Evolutionary conservation across 2,888 invertebrate genomes (phyloP), one percentile per base, ranked within the genome.

Genomic region (Seira ritae): DNA sequence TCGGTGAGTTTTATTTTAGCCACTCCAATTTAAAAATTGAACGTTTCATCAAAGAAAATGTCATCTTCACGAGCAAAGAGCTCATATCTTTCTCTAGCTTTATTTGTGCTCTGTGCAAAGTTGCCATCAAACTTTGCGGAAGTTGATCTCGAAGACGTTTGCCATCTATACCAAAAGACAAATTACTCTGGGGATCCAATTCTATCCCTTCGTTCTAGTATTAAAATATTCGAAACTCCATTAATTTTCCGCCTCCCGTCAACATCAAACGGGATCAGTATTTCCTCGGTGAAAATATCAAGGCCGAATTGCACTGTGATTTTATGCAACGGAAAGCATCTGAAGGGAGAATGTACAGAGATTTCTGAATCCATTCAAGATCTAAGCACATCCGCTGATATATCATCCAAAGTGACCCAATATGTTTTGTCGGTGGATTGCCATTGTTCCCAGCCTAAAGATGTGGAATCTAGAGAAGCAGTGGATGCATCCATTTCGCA

Each of bases 371-470:
- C 22, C 20, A 19, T 37, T 17, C 0, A 72, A 79, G 15, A 55
- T 73, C 15, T 46, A 50, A 1, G 37, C 10, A n/a, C 10, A 19
- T 12, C 42, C 42, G 6, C 8, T 0, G 24, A 12, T 12, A 10
- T 12, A 31, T 24, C n/a, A n/a, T n/a, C n/a, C n/a, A 24, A 15
- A 22, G 42, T 73, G 55, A 37, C 42, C 24, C 55, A 22, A 24
- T 68, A 37, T 67, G 74, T 84, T 0, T 19, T 75, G 23, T 80
- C 80, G 23, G 77, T 80, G n/a, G 79, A 75, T 22, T 84, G 84
- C 65, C 69, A 76, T 15, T 80, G 84, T 66, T 42, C 79, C 1
- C n/a, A n/a, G n/a, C n/a, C n/a, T n/a, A n/a, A n/a, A n/a, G n/a
- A n/a, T n/a, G 37, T 17, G 8, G 17, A 12, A n/a, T 17, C 2